Evolutionary conservation across 2,888 invertebrate species (phyloP).

Genomic region (Venusia cambrica): DNA sequence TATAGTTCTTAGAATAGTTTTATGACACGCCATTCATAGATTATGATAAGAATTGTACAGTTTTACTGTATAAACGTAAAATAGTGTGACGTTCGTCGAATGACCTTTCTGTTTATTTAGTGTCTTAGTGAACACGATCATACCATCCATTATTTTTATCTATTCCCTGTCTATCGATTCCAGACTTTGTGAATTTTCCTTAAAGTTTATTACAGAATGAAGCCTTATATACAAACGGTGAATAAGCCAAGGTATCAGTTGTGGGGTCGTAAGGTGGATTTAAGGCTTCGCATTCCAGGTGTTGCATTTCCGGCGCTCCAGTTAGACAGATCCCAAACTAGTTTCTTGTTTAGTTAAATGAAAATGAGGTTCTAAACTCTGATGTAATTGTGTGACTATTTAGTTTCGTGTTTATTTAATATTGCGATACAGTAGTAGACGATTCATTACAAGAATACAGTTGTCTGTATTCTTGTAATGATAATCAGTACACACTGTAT

Average conservation of each 20-base stretch:
- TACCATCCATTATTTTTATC: constrained; percentile 24
- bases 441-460: too few species aligned
- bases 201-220: constrained; percentile 18
- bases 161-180: constrained; percentile 5
- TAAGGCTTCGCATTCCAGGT: constrained; percentile 48
- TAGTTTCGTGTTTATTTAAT: too few species aligned
- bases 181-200: constrained; percentile 12
- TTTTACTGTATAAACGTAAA: constrained; percentile 28
- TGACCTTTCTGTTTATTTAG: constrained; percentile 27
- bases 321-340: too few species aligned
- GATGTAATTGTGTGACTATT: too few species aligned
- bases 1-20: constrained; percentile 20
- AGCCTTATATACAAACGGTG: too few species aligned
- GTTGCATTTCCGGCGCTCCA: constrained; percentile 40
- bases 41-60: constrained; percentile 22
- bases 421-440: too few species aligned
- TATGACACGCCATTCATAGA: constrained; percentile 19
- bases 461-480: too few species aligned
- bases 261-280: constrained; percentile 46
- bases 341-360: too few species aligned
- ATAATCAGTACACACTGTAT: too few species aligned
- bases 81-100: constrained; percentile 18
- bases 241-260: constrained; percentile 45
- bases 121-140: constrained; percentile 26
- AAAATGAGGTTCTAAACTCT: too few species aligned